These are phyloP conservation scores for Carlito syrichta DNA, from an alignment of 2,113 vertebrate species.

Conservation along the genomic window DNA sequence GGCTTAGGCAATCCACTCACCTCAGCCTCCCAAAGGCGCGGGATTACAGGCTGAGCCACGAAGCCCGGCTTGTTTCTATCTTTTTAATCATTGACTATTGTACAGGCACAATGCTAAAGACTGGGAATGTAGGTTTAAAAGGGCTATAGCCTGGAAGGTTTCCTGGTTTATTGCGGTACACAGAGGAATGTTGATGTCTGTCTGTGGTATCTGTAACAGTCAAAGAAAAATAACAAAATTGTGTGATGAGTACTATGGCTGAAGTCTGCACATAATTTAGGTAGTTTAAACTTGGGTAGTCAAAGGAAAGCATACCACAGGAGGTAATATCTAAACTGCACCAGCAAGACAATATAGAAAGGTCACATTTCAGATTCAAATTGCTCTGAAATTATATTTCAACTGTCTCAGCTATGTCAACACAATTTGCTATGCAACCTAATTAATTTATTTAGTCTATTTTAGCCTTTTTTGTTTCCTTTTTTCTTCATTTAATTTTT, in stretches of 20 bases:
- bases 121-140: not conserved
- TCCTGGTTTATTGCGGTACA: not conserved
- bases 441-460: not conserved
- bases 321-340: not conserved
- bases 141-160: not conserved
- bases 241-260: not conserved
- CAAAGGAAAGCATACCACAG: not conserved
- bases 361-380: conserved; percentile 15
- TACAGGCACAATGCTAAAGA: not conserved
- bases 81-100: not conserved
- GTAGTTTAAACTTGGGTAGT: not conserved
- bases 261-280: not conserved
- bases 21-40: too few species aligned
- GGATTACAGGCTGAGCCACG: too few species aligned
- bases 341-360: not conserved
- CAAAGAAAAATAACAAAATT: not conserved
- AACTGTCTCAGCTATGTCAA: not conserved
- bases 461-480: not conserved
- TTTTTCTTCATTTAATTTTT: not conserved
- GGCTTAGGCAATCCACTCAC: too few species aligned
- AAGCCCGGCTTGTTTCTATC: too few species aligned
- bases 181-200: not conserved
- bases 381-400: not conserved
- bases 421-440: not conserved
- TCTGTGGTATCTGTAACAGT: not conserved